Evolutionary conservation across 2,888 invertebrate species (phyloP).

Genomic region (Lithophane leautieri): DNA sequence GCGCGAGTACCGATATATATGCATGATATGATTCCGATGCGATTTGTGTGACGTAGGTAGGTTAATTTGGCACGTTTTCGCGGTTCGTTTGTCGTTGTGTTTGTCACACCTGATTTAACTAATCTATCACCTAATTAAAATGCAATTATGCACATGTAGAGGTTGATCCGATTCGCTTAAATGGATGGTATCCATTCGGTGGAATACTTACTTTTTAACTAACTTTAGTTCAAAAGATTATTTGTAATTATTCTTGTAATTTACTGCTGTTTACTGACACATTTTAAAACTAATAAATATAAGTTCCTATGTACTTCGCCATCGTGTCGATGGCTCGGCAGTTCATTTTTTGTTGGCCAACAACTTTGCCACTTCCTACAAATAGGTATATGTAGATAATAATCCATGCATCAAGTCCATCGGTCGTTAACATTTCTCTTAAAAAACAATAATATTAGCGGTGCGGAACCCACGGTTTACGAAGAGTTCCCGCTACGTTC

Average conservation of each 20-base stretch:
- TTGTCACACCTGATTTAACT: slow-evolving; percentile 19
- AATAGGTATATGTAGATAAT: background rate
- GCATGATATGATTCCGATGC: background rate
- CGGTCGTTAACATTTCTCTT: background rate
- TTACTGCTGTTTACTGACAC: no score
- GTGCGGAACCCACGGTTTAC: slow-evolving; percentile 39
- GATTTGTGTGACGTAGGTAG: slow-evolving; percentile 12
- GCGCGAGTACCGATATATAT: no score
- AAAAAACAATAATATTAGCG: background rate
- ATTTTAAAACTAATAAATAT: no score
- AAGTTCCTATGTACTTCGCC: no score
- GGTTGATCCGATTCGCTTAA: background rate
- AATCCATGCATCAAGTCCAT: background rate
- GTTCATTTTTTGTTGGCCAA: no score
- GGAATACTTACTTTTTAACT: no score
- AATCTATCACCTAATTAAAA: slow-evolving; percentile 24
- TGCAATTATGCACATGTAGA: slow-evolving; percentile 11
- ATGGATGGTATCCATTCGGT: no score
- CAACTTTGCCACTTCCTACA: no score
- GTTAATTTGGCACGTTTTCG: slow-evolving; percentile 39
- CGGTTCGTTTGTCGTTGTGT: background rate
- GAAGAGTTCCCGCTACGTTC: slow-evolving; percentile 14
- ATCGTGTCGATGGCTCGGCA: no score
- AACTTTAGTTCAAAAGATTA: no score
- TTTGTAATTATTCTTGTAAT: no score